Evolutionary conservation across 2,888 invertebrate genomes (phyloP), one percentile per base, ranked within the genome.

Genomic region (Tetragonula carbonaria): DNA sequence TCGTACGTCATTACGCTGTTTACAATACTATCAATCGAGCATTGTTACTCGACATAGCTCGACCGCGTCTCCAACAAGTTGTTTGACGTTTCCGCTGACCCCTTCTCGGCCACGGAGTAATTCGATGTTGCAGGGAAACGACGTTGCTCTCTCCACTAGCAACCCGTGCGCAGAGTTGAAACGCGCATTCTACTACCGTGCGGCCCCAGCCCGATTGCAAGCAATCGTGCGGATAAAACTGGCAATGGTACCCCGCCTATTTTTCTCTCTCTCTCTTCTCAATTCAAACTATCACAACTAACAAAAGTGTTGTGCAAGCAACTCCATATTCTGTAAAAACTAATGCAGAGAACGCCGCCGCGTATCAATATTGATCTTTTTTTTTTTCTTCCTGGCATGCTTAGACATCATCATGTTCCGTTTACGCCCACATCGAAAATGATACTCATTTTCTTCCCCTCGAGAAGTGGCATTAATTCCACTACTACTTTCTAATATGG

Each of bases 91-190:
- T 84, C 82, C 86, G 77, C 77, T 88, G 87, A 87, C 86, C 87
- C 82, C 67, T 83, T 82, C 81, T 4, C 65, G 55, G 45, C n/a
- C 65, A 38, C 74, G 18, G 51, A 59, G 50, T 66, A 78, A 78
- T 80, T 78, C 81, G 59, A 76, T 80, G 81, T 88, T 86, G 81
- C 85, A 88, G 78, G 87, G 74, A 89, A 88, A 88, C 78, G 82
- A 63, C 72, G 89, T 85, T 85, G 68, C 71, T 80, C 78, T 77
- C 66, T 80, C 78, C 71, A 16, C 87, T 70, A 57, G 55, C 23
- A 72, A 73, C 78, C 74, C 51, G 77, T 80, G 87, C 87, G 86
- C 88, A 74, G 8, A 11, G 68, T 74, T 72, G 51, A 73, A 66
- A 59, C 59, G 82, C 76, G 86, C 89, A 89, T 85, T 85, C 76